Conservation (phyloP, 2,113 vertebrate genomes). For the Phyllostomus discolor region DNA sequence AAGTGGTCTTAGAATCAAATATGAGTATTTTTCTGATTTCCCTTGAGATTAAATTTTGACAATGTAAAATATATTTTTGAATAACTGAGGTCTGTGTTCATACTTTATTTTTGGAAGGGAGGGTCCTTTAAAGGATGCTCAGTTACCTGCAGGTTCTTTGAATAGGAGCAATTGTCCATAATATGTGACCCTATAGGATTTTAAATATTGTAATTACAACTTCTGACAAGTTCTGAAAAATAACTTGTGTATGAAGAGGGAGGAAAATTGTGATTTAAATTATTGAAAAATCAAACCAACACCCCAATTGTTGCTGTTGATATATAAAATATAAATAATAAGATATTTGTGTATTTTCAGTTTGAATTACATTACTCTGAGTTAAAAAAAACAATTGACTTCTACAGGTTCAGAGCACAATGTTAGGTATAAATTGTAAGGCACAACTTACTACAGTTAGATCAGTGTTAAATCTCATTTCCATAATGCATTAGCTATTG, state of each 20-base stretch:
- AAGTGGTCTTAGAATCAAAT: slow-evolving; percentile 21
- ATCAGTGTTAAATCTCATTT: neutral
- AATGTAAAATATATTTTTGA: slow-evolving; percentile 46
- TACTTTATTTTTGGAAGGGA: slow-evolving; percentile 30
- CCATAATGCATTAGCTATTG: neutral
- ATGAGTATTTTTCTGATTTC: slow-evolving; percentile 52
- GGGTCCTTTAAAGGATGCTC: slow-evolving; percentile 45
- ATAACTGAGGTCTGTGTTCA: slow-evolving; percentile 47
- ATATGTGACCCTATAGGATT: neutral
- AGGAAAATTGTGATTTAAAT: neutral
- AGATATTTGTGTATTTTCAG: slow-evolving; percentile 5
- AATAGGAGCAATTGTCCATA: slow-evolving; percentile 21
- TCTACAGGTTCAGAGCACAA: neutral
- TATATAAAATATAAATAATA: slow-evolving; percentile 33
- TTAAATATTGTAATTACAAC: neutral
- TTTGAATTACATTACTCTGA: slow-evolving; percentile 22
- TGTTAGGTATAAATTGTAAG: slow-evolving; percentile 12
- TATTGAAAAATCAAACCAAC: neutral
- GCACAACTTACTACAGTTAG: neutral
- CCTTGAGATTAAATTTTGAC: slow-evolving; percentile 70
- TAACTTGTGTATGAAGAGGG: neutral
- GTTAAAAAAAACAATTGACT: neutral
- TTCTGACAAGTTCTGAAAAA: slow-evolving; percentile 7
- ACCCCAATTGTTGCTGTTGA: neutral
- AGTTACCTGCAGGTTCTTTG: slow-evolving; percentile 44